Evolutionary conservation across 1,140 invertebrate genomes (phyloP), one percentile per base, ranked within the genome.

Genomic region (Euwallacea fornicatus): DNA sequence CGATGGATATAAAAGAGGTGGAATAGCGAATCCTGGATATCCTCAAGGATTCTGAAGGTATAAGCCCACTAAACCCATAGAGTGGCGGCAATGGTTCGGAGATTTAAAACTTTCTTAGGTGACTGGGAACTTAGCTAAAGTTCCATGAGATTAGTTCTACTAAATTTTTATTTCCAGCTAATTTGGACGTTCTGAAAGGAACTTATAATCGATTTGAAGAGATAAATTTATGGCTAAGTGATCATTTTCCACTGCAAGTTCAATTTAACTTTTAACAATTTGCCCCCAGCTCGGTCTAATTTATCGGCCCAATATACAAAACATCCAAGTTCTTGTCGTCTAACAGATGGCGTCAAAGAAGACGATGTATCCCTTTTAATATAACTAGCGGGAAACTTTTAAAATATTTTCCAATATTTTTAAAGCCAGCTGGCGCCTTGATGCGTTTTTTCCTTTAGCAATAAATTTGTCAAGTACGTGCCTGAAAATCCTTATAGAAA

Each of bases 391-490:
- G 41, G 56, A 71, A 71, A 66, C n/a, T 71, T 71, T 71, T 71
- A 59, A 71, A 71, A 66, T 63, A 66, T 71, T 71, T 71, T 66
- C 70, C 63, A 60, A 71, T 71, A 71, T 71, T 71, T 71, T 66
- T 66, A 66, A 71, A 66, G 62, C 42, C 68, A 71, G 54, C 55
- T 71, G 70, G 63, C 70, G 68, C 50, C 59, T 60, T 16, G 42
- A 64, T 69, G 68, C 33, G 68, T 44, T 69, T 69, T 69, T 69
- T 69, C 43, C n/a, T 41, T 42, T 11, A 13, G 47, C 70, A 63
- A 66, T 71, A 71, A 71, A 71, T 71, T 66, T 71, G 63, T 66
- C 63, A 66, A 71, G 56, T 71, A 71, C 70, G 70, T 71, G 70
- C 70, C 70, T 71, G 63, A 66, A 71, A 71, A 71, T 62, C 64